These are phyloP conservation scores for Branchellion lobata DNA, from an alignment of 2,888 invertebrate species.

Conservation along the genomic window DNA sequence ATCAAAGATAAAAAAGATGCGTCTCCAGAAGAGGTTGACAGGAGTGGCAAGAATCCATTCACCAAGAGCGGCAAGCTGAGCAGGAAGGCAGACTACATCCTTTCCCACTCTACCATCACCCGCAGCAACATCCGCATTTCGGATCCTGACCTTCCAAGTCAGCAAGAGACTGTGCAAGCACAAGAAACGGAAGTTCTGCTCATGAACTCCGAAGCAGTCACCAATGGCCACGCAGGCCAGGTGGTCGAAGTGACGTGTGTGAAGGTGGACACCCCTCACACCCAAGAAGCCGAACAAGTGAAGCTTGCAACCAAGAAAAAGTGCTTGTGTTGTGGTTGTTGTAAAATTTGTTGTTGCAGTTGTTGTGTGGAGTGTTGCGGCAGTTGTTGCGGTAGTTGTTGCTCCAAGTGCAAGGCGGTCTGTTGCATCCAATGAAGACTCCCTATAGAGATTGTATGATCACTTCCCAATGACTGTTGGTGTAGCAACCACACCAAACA, in stretches of 20 bases:
- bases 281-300: slow-evolving; percentile 41
- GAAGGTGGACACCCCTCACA: slow-evolving; percentile 21
- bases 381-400: slow-evolving; percentile 1
- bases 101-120: slow-evolving; percentile 68
- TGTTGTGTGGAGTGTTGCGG: slow-evolving; percentile 15
- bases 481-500: no score
- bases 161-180: neutral
- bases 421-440: neutral
- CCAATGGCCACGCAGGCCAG: neutral
- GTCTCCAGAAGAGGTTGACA: neutral
- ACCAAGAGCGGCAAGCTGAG: slow-evolving; percentile 92
- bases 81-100: slow-evolving; percentile 91
- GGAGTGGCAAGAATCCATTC: slow-evolving; percentile 74
- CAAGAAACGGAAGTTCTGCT: neutral
- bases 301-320: slow-evolving; percentile 23
- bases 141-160: slow-evolving; percentile 51
- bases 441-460: no score
- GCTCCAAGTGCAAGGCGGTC: neutral
- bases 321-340: slow-evolving; percentile 28
- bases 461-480: no score
- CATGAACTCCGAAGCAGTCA: neutral
- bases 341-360: neutral
- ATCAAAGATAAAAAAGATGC: no score
- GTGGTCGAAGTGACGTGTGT: slow-evolving; percentile 1
- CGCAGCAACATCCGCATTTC: slow-evolving; percentile 57